These are phyloP conservation scores for Odontomachus brunneus DNA, from an alignment of 1,140 invertebrate species.

Conservation along the genomic window DNA sequence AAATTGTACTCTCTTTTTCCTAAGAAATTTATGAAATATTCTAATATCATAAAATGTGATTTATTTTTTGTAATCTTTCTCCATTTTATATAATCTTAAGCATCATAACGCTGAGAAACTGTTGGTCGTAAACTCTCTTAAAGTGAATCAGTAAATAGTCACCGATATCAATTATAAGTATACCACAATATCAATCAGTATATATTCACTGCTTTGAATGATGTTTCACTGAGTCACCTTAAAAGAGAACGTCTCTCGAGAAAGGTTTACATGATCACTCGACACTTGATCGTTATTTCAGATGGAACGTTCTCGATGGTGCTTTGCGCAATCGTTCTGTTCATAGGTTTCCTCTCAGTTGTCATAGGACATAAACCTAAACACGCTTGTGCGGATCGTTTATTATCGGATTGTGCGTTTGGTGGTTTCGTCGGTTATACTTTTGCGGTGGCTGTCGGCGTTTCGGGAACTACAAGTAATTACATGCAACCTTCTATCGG, in stretches of 20 bases:
- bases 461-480: conserved; percentile 71
- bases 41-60: not conserved
- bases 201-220: no score
- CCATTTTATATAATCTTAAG: not conserved
- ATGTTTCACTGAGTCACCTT: no score
- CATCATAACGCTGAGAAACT: not conserved
- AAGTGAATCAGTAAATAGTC: no score
- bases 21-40: not conserved
- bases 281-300: conserved; percentile 44
- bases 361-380: conserved; percentile 88
- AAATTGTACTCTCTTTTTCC: not conserved
- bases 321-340: conserved; percentile 85
- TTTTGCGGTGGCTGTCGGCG: conserved; percentile 70
- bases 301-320: conserved; percentile 81
- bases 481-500: conserved; percentile 15
- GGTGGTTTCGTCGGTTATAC: conserved; percentile 85
- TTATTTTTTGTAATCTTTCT: conserved; percentile 4
- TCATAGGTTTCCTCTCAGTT: conserved; percentile 87
- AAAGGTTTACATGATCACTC: conserved; percentile 1
- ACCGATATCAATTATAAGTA: no score
- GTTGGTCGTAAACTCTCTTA: not conserved
- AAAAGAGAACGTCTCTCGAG: not conserved
- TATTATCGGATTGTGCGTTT: conserved; percentile 84
- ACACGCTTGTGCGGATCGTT: conserved; percentile 88
- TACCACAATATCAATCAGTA: no score